Evolutionary conservation across 2,113 vertebrate species (phyloP).

Genomic region (Phyllostomus hastatus): DNA sequence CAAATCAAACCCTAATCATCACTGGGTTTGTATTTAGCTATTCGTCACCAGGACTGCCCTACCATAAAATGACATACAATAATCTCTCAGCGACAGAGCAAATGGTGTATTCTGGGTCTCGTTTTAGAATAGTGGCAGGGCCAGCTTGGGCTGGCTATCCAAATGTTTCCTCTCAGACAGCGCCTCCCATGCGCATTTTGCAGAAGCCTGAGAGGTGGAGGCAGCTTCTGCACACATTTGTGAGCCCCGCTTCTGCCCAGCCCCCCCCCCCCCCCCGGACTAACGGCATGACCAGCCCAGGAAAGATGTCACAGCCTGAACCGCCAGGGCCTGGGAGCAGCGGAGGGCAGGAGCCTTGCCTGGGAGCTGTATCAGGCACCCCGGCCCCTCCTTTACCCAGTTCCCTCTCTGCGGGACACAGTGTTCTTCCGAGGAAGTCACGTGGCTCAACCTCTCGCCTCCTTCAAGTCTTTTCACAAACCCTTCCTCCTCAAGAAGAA

Average conservation of each 20-base stretch:
- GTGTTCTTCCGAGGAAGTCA: background rate
- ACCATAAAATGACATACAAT: background rate
- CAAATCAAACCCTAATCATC: slow-evolving; percentile 21
- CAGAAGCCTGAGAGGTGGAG: background rate
- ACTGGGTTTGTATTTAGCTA: background rate
- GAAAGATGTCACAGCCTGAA: too few species aligned
- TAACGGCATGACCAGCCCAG: background rate
- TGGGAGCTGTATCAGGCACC: background rate
- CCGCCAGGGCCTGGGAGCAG: background rate
- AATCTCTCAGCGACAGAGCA: background rate
- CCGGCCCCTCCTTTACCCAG: rapidly evolving
- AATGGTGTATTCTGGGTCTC: background rate
- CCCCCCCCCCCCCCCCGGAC: background rate
- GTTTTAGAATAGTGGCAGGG: background rate
- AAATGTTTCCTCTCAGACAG: background rate
- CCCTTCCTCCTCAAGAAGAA: background rate
- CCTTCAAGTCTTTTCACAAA: background rate
- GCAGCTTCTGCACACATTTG: background rate
- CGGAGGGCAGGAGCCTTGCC: background rate
- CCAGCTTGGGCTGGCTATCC: background rate
- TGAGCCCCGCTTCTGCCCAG: background rate
- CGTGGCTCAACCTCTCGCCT: background rate
- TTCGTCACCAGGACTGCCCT: background rate
- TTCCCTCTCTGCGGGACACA: background rate
- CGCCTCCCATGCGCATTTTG: background rate